Percentiles rank a stretch among this genome's conserved stretches.
Evolutionary conservation across 2,888 invertebrate species (phyloP).

Genomic region (Chrysotoxum bicinctum): DNA sequence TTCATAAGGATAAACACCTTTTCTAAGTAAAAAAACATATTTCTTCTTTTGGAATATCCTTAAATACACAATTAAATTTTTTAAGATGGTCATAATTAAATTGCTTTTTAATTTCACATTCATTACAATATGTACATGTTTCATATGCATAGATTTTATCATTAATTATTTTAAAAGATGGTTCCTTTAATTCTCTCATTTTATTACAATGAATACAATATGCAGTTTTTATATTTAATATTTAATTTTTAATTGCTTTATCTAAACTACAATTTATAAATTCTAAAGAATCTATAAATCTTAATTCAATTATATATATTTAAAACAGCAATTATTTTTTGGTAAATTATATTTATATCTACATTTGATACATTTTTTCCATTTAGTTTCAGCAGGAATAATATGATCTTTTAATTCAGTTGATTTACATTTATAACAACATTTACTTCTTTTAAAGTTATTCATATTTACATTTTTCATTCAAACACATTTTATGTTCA

Average conservation of each 20-base stretch:
- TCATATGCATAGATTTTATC: slow-evolving; percentile 10
- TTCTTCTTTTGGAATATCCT: slow-evolving; percentile 5
- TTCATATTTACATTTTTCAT: no score
- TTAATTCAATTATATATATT: slow-evolving; percentile 26
- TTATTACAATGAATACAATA: background rate
- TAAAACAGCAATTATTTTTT: background rate
- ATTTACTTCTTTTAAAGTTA: no score
- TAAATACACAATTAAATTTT: slow-evolving; percentile 16
- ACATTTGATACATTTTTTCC: slow-evolving; percentile 17
- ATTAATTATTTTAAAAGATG: slow-evolving; percentile 24
- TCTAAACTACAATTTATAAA: slow-evolving; percentile 32
- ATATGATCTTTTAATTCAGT: background rate
- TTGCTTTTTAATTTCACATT: slow-evolving; percentile 15
- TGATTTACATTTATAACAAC: no score
- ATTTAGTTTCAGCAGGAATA: background rate
- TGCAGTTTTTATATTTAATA: slow-evolving; percentile 29
- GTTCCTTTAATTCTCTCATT: slow-evolving; percentile 11
- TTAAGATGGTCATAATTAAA: slow-evolving; percentile 15
- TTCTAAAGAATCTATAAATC: slow-evolving; percentile 31
- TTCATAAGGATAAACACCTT: no score
- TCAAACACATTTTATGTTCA: no score
- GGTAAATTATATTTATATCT: slow-evolving; percentile 4
- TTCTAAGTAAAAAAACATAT: background rate
- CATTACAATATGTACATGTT: slow-evolving; percentile 14
- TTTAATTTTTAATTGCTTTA: slow-evolving; percentile 13